Base-by-base conservation (phyloP, 2,113 vertebrate species). In the Apteryx owenii region DNA sequence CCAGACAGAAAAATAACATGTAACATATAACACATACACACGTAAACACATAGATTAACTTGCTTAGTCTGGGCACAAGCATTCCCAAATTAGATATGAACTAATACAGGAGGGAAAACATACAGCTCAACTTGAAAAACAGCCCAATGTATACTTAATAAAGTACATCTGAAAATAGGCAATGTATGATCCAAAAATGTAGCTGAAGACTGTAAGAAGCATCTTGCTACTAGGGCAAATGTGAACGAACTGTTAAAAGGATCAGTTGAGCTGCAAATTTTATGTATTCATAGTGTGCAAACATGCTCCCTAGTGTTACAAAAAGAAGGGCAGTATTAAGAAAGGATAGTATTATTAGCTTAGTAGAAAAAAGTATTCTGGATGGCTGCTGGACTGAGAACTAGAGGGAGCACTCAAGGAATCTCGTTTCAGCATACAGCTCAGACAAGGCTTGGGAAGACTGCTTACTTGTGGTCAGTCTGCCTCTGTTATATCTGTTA, bases 61-160 rank as follows among this genome's bases (percentile, higher is more conserved):
- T 10, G 7, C 26, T 70, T 71, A 22, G 4, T 84, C 28, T 91
- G 38, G 42, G 60, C 6, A 4, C 31, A 36, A 2, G 4, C 14
- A 64, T 38, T 22, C 22, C 9, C 31, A 65, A 56, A 69, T n/a
- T 11, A 72, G 14, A 8, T n/a, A 16, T 82, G 28, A 82, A 89
- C 54, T 33, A 44, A 36, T 0, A 0, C 28, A 10, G 26, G 26
- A 58, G 22, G 11, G 22, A 75, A 92, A 66, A 25, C 3, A 44
- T 36, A 26, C 50, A 65, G 8, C 29, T 83, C 22, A 22, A 33
- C 3, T 2, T 1, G 3, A 62, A 76, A 26, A 46, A 42, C 58
- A 82, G 13, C 40, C 51, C 16, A 33, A 7, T 14, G 21, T 51
- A 33, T 23, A 16, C 13, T 68, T 38, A 12, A 12, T 61, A 10